phyloP scores from a whole-genome alignment of 2,113 vertebrate species.

The Chaetodon auriga region DNA sequence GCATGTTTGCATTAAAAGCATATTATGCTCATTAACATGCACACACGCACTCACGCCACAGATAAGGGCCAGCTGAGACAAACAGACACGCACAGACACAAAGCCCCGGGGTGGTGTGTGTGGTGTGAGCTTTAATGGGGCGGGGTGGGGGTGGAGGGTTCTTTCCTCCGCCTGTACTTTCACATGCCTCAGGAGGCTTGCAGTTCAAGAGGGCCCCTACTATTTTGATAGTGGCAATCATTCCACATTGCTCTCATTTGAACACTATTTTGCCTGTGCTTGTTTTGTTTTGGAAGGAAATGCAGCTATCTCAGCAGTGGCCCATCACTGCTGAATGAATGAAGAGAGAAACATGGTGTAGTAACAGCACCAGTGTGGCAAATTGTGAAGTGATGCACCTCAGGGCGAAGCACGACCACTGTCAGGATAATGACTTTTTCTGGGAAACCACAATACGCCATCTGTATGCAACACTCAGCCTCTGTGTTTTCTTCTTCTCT shows the following conservation, averaged over 20 bases:
- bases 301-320: not conserved
- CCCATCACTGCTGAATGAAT: constrained; percentile 29
- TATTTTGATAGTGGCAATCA: constrained; percentile 22
- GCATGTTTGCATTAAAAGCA: constrained; percentile 33
- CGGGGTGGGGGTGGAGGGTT: not conserved
- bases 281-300: constrained; percentile 17
- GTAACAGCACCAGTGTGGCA: constrained; percentile 23
- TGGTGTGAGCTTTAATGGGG: constrained; percentile 40
- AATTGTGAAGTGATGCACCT: constrained; percentile 51
- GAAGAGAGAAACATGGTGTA: constrained; percentile 15
- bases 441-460: constrained; percentile 46
- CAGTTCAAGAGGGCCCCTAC: constrained; percentile 1
- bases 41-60: constrained; percentile 3
- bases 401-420: constrained; percentile 37
- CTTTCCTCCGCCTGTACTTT: constrained; percentile 32
- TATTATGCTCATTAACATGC: constrained; percentile 31
- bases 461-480: constrained; percentile 24
- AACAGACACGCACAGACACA: constrained; percentile 48
- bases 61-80: constrained; percentile 30
- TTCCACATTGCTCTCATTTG: constrained; percentile 13
- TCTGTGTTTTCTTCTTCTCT: constrained; percentile 18
- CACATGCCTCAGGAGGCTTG: constrained; percentile 41
- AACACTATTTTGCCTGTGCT: not conserved
- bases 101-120: constrained; percentile 39
- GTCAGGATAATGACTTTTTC: constrained; percentile 54